A percentile compares a stretch with the other conserved stretches of the same genome.
phyloP scores from a whole-genome alignment of 92 coral and sea anemone genomes.

The Hydrozoanthus gracilis region DNA sequence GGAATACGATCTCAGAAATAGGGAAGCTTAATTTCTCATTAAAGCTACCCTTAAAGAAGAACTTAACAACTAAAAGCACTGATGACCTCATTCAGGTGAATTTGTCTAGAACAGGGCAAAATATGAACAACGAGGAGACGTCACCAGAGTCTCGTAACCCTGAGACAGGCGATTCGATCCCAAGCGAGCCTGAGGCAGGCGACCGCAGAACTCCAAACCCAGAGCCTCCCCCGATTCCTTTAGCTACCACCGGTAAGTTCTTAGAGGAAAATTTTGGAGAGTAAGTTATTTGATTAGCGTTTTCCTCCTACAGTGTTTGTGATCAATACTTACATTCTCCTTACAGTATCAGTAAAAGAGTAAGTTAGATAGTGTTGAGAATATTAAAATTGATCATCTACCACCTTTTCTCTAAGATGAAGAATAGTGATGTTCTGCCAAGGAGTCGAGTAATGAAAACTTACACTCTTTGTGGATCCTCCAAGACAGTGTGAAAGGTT shows the following conservation, averaged over 20 bases:
- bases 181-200: not conserved
- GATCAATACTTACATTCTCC: too few species aligned
- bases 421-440: too few species aligned
- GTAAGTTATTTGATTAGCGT: not conserved
- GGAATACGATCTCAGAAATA: constrained; percentile 30
- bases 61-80: constrained; percentile 13
- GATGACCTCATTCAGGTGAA: constrained; percentile 24
- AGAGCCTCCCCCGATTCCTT: not conserved
- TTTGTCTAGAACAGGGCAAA: not conserved
- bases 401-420: too few species aligned
- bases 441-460: too few species aligned
- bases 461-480: too few species aligned
- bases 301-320: not conserved
- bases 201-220: not conserved
- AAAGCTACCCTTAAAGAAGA: constrained; percentile 32
- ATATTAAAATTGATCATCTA: too few species aligned
- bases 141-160: not conserved
- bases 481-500: too few species aligned
- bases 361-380: too few species aligned
- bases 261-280: not conserved
- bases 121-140: not conserved
- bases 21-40: constrained; percentile 40
- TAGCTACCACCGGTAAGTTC: not conserved
- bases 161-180: not conserved
- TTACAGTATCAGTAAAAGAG: too few species aligned